phyloP scores from a whole-genome alignment of 2,888 invertebrate species.

The Euphydryas editha region DNA sequence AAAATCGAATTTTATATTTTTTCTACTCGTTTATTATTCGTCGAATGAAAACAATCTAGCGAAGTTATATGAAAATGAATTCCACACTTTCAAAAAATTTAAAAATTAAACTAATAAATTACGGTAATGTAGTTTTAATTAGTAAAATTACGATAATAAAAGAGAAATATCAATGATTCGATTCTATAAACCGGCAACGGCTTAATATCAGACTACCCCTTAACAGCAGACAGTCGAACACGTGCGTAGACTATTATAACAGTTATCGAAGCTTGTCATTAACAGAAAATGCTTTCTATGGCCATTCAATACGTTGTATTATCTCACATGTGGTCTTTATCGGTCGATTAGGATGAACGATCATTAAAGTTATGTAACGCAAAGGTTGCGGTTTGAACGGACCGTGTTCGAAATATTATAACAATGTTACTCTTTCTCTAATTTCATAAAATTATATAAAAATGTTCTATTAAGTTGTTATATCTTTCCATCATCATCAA shows the following conservation, averaged over 20 bases:
- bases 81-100: too few relatives aligned
- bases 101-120: too few relatives aligned
- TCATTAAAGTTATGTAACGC: constrained; percentile 14
- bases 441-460: not conserved
- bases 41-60: too few relatives aligned
- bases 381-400: not conserved
- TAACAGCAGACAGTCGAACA: constrained; percentile 46
- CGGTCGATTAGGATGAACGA: constrained; percentile 16
- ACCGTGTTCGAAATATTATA: not conserved
- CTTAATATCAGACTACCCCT: not conserved
- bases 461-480: not conserved
- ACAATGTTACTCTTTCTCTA: not conserved
- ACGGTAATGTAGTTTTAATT: too few relatives aligned
- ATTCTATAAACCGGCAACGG: too few relatives aligned
- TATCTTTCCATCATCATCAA: too few relatives aligned
- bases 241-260: constrained; percentile 57
- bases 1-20: too few relatives aligned
- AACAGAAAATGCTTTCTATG: constrained; percentile 55
- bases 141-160: too few relatives aligned
- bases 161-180: too few relatives aligned
- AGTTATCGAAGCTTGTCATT: constrained; percentile 54
- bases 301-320: constrained; percentile 39
- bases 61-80: too few relatives aligned
- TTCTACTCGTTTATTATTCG: too few relatives aligned
- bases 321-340: constrained; percentile 19